Conservation (phyloP, 2,888 invertebrate species). For the Koerneria pararmatus region DNA sequence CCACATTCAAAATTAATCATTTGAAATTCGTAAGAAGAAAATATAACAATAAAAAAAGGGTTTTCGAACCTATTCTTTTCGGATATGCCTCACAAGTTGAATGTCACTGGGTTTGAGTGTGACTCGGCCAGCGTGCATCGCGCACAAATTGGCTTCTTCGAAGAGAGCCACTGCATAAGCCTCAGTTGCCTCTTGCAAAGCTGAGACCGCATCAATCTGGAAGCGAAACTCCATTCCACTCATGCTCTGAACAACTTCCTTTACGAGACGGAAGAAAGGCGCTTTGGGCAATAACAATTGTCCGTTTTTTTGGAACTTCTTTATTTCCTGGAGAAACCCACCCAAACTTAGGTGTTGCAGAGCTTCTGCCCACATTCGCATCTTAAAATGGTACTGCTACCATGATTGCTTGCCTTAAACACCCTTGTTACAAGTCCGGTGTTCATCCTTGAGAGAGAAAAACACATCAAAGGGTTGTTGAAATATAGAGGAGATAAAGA, state of each 20-base stretch:
- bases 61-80: slow-evolving; percentile 18
- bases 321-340: slow-evolving; percentile 18
- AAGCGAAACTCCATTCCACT: neutral
- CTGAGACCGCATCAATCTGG: slow-evolving; percentile 7
- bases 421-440: too few relatives aligned
- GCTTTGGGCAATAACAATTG: slow-evolving; percentile 19
- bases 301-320: slow-evolving; percentile 13
- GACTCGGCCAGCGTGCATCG: slow-evolving; percentile 4
- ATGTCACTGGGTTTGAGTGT: slow-evolving; percentile 18
- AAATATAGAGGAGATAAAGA: too few relatives aligned
- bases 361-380: too few relatives aligned
- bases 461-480: too few relatives aligned
- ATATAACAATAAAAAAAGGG: too few relatives aligned
- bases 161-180: slow-evolving; percentile 14
- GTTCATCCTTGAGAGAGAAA: too few relatives aligned
- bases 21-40: too few relatives aligned
- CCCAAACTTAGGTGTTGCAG: too few relatives aligned
- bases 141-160: slow-evolving; percentile 16
- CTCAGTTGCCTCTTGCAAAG: slow-evolving; percentile 19
- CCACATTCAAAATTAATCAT: too few relatives aligned
- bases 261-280: slow-evolving; percentile 20
- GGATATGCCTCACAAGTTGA: slow-evolving; percentile 16
- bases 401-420: too few relatives aligned
- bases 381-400: too few relatives aligned
- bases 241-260: slow-evolving; percentile 16